Base-by-base conservation (phyloP, 2,888 invertebrate genomes). In the Ophioninae sp. region DNA sequence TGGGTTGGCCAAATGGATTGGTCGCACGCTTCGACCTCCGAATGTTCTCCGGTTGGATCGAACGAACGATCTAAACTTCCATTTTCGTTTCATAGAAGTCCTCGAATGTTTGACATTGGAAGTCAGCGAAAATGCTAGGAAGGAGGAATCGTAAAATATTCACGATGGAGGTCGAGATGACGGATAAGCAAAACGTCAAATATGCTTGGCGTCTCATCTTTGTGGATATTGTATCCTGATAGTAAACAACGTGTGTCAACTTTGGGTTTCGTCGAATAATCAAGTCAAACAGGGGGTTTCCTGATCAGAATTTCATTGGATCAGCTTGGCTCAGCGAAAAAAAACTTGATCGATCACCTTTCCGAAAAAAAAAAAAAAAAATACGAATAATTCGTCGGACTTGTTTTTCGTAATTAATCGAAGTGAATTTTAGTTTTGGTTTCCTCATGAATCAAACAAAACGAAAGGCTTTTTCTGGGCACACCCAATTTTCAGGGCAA, bases 31-130 rank as follows among this genome's bases (percentile, higher is more conserved):
- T 30, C 30, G 30, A 30, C 30, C 30, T 30, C 30, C 30, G 30
- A 30, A 30, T 30, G n/a, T n/a, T 3, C 30, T 2, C 30, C 30
- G 30, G 30, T 30, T 30, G 50, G 17, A 50, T 2, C 50, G 17
- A 50, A 50, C 13, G 13, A 86, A 1, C 30, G 84, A 89, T 89
- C 88, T 85, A 88, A 87, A 13, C 44, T 44, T 44, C 30, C 30
- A 30, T 1, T 30, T 30, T 30, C 30, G 30, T 2, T 30, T 30
- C 3, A 30, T 30, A 3, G 30, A 30, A 30, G 30, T 30, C 30
- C 3, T 30, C 3, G 2, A 30, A 30, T 30, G 30, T 30, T 30
- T 1, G 30, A 3, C 1, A 30, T 30, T 30, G 30, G 3, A 30
- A 30, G 30, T 30, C 30, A 30, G 1, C 30, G 30, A 30, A 30